Base-by-base conservation (phyloP, 2,888 invertebrate species). In the Hermaeophaga mercurialis region DNA sequence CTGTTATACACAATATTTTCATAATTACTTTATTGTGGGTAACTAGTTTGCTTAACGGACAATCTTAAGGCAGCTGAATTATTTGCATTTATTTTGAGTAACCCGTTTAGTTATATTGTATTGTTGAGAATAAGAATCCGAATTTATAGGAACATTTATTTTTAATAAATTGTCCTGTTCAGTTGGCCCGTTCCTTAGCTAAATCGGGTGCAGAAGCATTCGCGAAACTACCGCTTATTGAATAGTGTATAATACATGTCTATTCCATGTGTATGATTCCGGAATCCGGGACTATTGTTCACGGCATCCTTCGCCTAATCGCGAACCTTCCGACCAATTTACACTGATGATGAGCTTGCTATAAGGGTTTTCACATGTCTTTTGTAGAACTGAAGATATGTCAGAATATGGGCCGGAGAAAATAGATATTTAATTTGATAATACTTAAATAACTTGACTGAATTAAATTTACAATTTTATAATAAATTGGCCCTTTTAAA, bases 211-310 rank as follows among this genome's bases (percentile, higher is more conserved):
- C 70, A 72, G 70, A 68, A 62, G 11, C 63, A 63, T n/a, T 57
- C 64, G 67, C 63, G 65, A 38, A 43, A 12, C 55, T 26, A 12
- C 36, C 22, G 52, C 47, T 66, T 71, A 72, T 73, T 73, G 71
- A 74, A 73, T 73, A 68, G 69, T 71, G 64, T 67, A 73, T 72
- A 73, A 73, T 74, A 66, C 72, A 71, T 71, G 73, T 73, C 74
- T 75, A 73, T 73, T 73, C 71, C 75, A 72, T 70, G 73, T 75
- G 72, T 73, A 73, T 73, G 72, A 73, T 72, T 72, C 71, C 69
- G 66, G 71, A 70, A 75, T 75, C 73, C 74, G 75, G 75, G 75
- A 65, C 71, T 70, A 75, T 75, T 75, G 75, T 75, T 71, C 66
- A 65, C 54, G 62, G 59, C 62, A 65, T 66, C 67, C 70, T 67